Conservation (phyloP, 2,888 invertebrate species). For the Pharmacophagus antenor region DNA sequence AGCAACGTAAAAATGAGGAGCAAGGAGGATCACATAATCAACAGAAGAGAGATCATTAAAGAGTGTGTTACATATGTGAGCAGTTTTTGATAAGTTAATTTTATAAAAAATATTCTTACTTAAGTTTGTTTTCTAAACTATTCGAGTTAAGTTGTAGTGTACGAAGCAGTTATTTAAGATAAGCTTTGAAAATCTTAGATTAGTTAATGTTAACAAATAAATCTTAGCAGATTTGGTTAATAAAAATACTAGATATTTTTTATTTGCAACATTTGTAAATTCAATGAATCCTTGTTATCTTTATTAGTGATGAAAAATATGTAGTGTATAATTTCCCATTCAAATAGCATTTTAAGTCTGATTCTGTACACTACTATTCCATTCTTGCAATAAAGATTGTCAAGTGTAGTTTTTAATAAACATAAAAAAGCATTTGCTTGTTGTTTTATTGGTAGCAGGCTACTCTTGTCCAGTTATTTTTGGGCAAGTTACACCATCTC, state of each 20-base stretch:
- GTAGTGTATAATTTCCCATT: slow-evolving; percentile 46
- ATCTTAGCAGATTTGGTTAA: too few relatives aligned
- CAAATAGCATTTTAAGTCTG: slow-evolving; percentile 67
- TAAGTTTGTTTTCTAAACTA: slow-evolving; percentile 50
- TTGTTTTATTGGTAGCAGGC: too few relatives aligned
- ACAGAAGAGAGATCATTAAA: slow-evolving; percentile 63
- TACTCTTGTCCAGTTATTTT: too few relatives aligned
- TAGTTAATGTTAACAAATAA: too few relatives aligned
- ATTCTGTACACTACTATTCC: slow-evolving; percentile 57
- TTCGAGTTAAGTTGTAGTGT: slow-evolving; percentile 56
- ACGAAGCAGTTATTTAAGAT: slow-evolving; percentile 51
- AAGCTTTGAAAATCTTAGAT: slow-evolving; percentile 18
- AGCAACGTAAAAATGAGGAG: slow-evolving; percentile 89
- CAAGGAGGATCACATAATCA: slow-evolving; percentile 50
- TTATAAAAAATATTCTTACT: slow-evolving; percentile 50
- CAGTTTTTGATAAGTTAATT: slow-evolving; percentile 45
- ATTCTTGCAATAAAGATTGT: slow-evolving; percentile 72
- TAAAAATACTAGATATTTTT: slow-evolving; percentile 50
- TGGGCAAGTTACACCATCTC: too few relatives aligned
- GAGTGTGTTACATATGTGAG: slow-evolving; percentile 38
- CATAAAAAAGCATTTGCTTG: too few relatives aligned
- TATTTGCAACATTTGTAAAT: slow-evolving; percentile 44
- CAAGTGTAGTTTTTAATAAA: too few relatives aligned
- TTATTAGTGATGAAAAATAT: slow-evolving; percentile 38
- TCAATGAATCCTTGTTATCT: slow-evolving; percentile 44